Conservation (phyloP, 2,113 vertebrate genomes). For the Chamaetylas fuelleborni region DNA sequence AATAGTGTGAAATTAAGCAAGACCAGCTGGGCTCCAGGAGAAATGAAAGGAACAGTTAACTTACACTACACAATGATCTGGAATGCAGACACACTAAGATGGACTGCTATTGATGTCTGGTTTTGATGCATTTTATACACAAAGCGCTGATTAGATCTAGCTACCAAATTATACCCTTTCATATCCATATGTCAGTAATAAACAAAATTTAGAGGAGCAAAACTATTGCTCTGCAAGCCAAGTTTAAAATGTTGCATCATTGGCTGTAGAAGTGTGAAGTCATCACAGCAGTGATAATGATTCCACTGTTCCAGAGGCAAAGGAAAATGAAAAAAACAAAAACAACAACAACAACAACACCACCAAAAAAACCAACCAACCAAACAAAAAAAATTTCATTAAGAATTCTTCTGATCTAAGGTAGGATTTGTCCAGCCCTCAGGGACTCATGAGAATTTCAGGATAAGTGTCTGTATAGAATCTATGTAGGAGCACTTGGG, state of each 20-base stretch:
- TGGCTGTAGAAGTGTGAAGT: not conserved
- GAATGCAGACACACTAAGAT: conserved; percentile 3
- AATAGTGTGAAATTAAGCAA: conserved; percentile 67
- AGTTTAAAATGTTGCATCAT: not conserved
- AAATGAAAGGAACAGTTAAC: conserved; percentile 31
- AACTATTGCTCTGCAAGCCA: conserved; percentile 25
- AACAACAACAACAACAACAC: not conserved
- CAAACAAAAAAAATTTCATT: not conserved
- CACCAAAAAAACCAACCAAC: no score
- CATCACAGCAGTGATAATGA: not conserved
- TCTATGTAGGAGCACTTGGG: not conserved
- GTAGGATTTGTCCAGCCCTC: not conserved
- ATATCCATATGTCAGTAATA: conserved; percentile 43
- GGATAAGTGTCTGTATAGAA: not conserved
- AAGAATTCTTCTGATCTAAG: not conserved
- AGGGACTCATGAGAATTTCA: not conserved
- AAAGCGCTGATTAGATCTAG: conserved; percentile 59
- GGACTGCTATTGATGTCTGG: conserved; percentile 18
- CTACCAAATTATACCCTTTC: conserved; percentile 50
- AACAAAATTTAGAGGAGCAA: conserved; percentile 34
- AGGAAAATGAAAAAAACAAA: not conserved
- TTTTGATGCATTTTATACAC: conserved; percentile 28
- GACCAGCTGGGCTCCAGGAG: conserved; percentile 52
- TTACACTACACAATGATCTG: not conserved
- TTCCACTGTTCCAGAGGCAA: not conserved